Conservation (phyloP, 2,113 vertebrate genomes). For the Pithys albifrons region DNA sequence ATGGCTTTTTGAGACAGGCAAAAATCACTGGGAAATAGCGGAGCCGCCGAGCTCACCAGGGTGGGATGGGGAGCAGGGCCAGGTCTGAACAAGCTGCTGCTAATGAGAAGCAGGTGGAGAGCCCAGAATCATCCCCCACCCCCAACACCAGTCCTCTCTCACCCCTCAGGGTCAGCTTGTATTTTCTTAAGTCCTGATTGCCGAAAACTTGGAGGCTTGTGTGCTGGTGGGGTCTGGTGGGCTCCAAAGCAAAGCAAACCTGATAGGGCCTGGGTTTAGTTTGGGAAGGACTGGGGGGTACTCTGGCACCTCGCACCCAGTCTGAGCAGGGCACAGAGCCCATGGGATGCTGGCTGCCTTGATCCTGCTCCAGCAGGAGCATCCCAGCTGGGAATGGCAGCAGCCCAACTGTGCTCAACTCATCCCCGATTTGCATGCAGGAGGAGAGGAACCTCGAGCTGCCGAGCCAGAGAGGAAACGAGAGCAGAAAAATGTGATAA, state of each 20-base stretch:
- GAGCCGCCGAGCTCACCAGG: background rate
- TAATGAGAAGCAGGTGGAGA: constrained; percentile 62
- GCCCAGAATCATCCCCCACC: rapidly evolving
- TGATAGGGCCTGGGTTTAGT: background rate
- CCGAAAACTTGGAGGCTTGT: constrained; percentile 53
- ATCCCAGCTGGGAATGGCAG: background rate
- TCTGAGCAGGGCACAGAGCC: background rate
- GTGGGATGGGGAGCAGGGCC: background rate
- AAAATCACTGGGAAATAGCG: background rate
- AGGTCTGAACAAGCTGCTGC: background rate
- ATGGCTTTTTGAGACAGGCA: rapidly evolving
- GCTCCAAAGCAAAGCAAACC: background rate
- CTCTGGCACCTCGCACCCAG: background rate
- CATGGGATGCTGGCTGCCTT: background rate
- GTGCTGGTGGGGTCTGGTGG: background rate
- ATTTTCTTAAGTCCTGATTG: constrained; percentile 63
- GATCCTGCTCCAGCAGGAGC: background rate
- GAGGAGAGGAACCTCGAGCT: background rate
- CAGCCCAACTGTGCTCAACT: rapidly evolving
- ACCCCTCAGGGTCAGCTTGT: constrained; percentile 46
- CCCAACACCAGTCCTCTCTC: background rate
- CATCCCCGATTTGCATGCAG: rapidly evolving
- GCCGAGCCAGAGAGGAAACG: background rate
- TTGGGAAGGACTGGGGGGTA: background rate
- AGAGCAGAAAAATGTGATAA: constrained; percentile 49